phyloP scores from a whole-genome alignment of 2,797 vertebrate genomes.

The Centropyge bicolor region DNA sequence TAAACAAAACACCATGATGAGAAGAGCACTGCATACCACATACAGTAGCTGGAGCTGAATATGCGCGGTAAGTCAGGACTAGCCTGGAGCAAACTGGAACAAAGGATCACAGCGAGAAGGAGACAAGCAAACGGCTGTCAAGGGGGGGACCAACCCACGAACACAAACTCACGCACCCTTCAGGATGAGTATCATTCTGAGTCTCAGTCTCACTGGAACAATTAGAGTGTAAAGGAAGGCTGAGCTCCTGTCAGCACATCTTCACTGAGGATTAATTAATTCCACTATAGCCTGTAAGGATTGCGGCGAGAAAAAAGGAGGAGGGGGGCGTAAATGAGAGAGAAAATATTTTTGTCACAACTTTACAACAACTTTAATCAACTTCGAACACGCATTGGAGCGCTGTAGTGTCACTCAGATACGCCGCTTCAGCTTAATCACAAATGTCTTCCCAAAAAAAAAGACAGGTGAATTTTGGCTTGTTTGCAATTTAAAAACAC shows the following conservation, averaged over 20 bases:
- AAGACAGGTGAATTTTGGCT: no score
- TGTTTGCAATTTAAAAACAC: neutral
- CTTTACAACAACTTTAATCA: conserved; percentile 54
- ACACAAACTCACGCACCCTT: conserved; percentile 64
- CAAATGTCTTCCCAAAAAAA: no score
- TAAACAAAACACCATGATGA: conserved; percentile 2
- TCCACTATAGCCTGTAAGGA: conserved; percentile 57
- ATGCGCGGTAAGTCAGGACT: conserved; percentile 24
- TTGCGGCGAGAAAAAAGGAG: conserved; percentile 34
- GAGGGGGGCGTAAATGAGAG: conserved; percentile 31
- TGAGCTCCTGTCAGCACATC: conserved; percentile 73
- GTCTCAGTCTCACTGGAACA: conserved; percentile 77
- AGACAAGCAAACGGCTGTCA: conserved; percentile 56
- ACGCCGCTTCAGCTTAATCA: neutral
- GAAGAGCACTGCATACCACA: neutral
- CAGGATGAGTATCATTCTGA: conserved; percentile 69
- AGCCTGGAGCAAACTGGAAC: conserved; percentile 49
- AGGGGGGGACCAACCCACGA: conserved; percentile 48
- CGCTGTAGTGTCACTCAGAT: conserved; percentile 1
- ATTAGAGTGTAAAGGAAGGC: conserved; percentile 73
- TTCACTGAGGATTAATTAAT: conserved; percentile 75
- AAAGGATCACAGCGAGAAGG: conserved; percentile 47
- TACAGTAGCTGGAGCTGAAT: conserved; percentile 9
- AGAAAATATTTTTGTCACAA: conserved; percentile 49
- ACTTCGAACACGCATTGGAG: conserved; percentile 7